Conservation (phyloP, 2,888 invertebrate species). For the Agonopterix arenella region DNA sequence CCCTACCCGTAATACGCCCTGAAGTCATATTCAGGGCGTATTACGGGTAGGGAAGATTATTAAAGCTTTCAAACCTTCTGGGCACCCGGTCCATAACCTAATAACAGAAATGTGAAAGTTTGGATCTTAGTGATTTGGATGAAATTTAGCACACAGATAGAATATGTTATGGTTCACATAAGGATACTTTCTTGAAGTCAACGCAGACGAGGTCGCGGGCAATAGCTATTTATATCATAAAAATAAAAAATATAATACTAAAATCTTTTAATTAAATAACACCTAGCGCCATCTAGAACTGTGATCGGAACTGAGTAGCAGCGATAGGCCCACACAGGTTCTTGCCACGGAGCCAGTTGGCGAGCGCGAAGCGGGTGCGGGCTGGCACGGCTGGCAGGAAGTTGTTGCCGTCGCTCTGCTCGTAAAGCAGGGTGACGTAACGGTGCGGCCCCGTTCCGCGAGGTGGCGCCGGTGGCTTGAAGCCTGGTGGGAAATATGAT, state of each 20-base stretch:
- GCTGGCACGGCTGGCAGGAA: slow-evolving; percentile 55
- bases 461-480: slow-evolving; percentile 66
- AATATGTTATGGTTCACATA: too few species aligned
- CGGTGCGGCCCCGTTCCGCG: slow-evolving; percentile 62
- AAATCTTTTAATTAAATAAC: background rate
- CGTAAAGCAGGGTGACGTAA: slow-evolving; percentile 59
- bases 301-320: slow-evolving; percentile 48
- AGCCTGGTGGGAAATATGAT: slow-evolving; percentile 31
- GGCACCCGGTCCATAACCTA: too few species aligned
- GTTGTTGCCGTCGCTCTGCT: slow-evolving; percentile 63
- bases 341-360: slow-evolving; percentile 60
- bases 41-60: too few species aligned
- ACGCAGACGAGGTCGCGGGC: too few species aligned
- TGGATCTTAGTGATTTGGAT: too few species aligned
- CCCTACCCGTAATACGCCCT: too few species aligned
- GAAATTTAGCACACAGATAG: too few species aligned
- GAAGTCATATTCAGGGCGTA: too few species aligned
- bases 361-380: slow-evolving; percentile 47
- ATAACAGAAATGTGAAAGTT: too few species aligned
- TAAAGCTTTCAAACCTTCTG: too few species aligned
- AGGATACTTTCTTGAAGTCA: too few species aligned
- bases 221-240: background rate
- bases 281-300: slow-evolving; percentile 53
- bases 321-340: slow-evolving; percentile 63
- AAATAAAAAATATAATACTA: background rate